phyloP scores from a whole-genome alignment of 2,888 invertebrate genomes.

The Pardosa pseudoannulata region DNA sequence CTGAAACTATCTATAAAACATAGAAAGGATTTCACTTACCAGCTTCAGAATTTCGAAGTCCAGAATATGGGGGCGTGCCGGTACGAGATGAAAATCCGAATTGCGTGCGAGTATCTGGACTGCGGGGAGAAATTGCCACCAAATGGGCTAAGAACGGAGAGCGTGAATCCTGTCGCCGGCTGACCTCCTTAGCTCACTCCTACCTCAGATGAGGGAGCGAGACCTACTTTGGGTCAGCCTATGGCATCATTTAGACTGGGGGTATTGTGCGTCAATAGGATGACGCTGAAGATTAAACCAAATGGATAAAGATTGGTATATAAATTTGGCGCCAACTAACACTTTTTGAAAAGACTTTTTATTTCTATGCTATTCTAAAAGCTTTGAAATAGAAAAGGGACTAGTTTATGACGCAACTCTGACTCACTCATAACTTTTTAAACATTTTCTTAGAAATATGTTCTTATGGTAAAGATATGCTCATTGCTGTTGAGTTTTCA shows the following conservation, averaged over 20 bases:
- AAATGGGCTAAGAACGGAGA: constrained; percentile 9
- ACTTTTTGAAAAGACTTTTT: no score
- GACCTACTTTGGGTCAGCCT: constrained; percentile 19
- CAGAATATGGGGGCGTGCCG: background rate
- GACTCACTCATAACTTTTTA: no score
- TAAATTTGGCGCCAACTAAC: background rate
- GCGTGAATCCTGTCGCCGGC: constrained; percentile 19
- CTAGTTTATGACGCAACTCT: no score
- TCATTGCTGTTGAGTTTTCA: no score
- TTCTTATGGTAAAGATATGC: no score
- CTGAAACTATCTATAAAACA: no score
- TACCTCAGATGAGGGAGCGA: background rate
- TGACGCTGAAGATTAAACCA: background rate
- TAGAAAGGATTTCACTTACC: background rate
- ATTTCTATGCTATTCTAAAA: no score
- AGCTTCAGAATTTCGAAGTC: background rate
- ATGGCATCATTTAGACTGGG: constrained; percentile 1
- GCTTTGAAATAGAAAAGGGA: no score
- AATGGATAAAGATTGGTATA: background rate
- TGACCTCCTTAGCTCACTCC: constrained; percentile 1
- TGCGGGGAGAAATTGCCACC: constrained; percentile 11
- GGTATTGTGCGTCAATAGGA: background rate
- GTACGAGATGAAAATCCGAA: background rate
- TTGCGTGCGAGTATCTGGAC: background rate
- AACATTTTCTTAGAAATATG: no score